Evolutionary conservation across 35 echinoderm and acorn worm genomes (phyloP), one percentile per base, ranked within the genome.

Genomic region (Diadema setosum): DNA sequence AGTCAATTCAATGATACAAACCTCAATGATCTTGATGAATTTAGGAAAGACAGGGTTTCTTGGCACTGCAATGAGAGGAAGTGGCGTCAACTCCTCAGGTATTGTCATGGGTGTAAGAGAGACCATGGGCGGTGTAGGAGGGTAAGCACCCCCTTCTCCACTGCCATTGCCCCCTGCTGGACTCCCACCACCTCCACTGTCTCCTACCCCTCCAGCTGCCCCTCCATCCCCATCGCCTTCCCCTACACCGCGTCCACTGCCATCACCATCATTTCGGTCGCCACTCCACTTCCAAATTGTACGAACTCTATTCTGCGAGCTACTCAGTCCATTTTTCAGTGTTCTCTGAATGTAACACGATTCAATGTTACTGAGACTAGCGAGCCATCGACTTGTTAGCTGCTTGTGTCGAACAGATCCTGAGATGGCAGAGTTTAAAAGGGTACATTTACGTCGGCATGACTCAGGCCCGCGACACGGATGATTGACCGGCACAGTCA

Each of bases 1-100:
- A 55, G 14, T 55, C 49, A 55, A 55, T 12, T 21, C 14, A 21
- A 21, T 16, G 14, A 2, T 0, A 67, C 63, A 8, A 67, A 98
- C 96, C 86, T 98, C 96, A 82, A 98, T 81, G 33, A 98, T 98
- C 92, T 98, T 98, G 18, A 98, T 94, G 63, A 98, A 98, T 76
- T 98, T 98, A 29, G 96, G 96, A 55, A 98, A 98, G 33, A 98
- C 89, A 18, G 96, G 96, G 94, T 94, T 98, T 82, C 96, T 87
- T 65, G 57, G 81, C 17, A 98, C 96, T 15, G 96, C 96, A 82
- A 98, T 94, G 17, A 98, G 84, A 26, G 96, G 96, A 32, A 98
- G 81, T 41, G 96, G 96, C 36, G 96, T 85, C 40, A 98, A 91
- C 17, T 70, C 78, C 60, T 98, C 96, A 23, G 96, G 96, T 9